Evolutionary conservation across 2,797 vertebrate genomes (phyloP), one percentile per base, ranked within the genome.

Genomic region (Menidia menidia): DNA sequence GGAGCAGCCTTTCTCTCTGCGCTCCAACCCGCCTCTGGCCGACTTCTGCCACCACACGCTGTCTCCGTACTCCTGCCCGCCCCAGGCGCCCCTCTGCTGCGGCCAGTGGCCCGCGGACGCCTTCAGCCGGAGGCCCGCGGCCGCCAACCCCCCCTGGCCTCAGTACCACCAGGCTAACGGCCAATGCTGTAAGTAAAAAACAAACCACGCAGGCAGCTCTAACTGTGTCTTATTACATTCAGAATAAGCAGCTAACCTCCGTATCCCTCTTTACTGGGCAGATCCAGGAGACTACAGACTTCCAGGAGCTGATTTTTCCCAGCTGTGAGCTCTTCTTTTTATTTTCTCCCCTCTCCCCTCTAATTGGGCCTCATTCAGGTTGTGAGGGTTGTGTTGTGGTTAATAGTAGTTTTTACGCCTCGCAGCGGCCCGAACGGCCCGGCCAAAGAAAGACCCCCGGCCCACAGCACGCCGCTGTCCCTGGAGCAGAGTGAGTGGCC

Each of bases 401-500:
- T 50, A 13, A 75, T 39, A 7, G 6, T 39, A 58, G 1, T 12
- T 1, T 0, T 19, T 43, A 15, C n/a, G 65, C 19, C 47, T 0
- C 16, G 2, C 77, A 93, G 92, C 0, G 77, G 75, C 51, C 58
- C 64, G 50, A 81, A 65, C 0, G 25, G 77, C 42, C 64, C 81
- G 1, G 79, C 76, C 6, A 83, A 84, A 74, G 84, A 83, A 13
- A 92, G 87, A 71, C 80, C 62, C 1, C 68, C 77, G 0, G 52
- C 84, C 0, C 75, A 69, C 60, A 91, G 90, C 84, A 48, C 85
- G 0, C 78, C 89, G 4, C 90, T 95, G 6, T 93, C 94, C 41
- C 80, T 93, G 78, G 94, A 95, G 85, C 94, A 95, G 79, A 89
- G 94, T 95, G 61, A 93, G 94, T 88, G 45, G 44, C 9, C 4